phyloP scores from a whole-genome alignment of 1,140 invertebrate species.

The Brachionus rubens region DNA sequence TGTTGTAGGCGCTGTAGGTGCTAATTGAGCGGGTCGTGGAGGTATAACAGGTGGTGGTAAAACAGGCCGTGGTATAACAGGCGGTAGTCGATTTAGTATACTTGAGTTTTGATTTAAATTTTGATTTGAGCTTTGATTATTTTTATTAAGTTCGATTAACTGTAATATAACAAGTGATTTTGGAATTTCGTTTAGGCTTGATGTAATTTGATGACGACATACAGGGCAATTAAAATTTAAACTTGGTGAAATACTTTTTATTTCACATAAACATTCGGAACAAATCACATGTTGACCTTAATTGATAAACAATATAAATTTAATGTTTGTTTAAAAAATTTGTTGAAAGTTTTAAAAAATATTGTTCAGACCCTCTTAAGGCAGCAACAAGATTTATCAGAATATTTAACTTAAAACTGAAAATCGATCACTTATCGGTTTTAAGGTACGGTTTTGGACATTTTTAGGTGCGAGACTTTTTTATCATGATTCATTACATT shows the following conservation, averaged over 20 bases:
- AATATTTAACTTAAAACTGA: too few relatives aligned
- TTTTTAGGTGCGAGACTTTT: too few relatives aligned
- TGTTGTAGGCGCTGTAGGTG: neutral
- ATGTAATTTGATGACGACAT: neutral
- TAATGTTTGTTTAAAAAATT: too few relatives aligned
- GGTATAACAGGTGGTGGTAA: neutral
- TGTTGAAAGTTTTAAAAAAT: too few relatives aligned
- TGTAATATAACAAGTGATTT: constrained; percentile 10
- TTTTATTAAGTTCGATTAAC: neutral
- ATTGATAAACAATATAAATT: too few relatives aligned
- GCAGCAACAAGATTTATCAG: too few relatives aligned
- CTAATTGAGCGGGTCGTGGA: neutral
- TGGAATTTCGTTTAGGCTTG: neutral
- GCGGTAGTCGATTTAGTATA: neutral
- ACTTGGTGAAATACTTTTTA: neutral
- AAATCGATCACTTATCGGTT: too few relatives aligned
- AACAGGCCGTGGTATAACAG: neutral
- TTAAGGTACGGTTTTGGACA: too few relatives aligned
- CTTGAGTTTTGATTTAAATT: neutral
- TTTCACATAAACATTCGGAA: neutral
- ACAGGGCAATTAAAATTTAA: neutral
- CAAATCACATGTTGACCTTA: constrained; percentile 21
- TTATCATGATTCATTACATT: too few relatives aligned
- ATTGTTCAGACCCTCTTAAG: too few relatives aligned
- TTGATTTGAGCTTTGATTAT: neutral